Evolutionary conservation across 2,797 vertebrate species (phyloP).

Genomic region (Borostomias antarcticus): DNA sequence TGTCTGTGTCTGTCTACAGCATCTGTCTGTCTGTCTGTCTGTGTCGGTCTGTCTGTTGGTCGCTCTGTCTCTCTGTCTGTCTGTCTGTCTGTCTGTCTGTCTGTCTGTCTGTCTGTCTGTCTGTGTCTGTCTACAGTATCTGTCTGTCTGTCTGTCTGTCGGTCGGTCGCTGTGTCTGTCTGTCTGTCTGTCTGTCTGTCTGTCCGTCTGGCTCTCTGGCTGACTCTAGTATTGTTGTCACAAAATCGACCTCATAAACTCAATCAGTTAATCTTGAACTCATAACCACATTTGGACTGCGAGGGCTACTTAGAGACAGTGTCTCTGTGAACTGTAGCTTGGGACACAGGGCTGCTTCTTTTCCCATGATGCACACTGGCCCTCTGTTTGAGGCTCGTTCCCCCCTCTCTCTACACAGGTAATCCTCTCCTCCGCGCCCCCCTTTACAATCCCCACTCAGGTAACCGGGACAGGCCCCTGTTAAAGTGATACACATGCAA

Average conservation of each 20-base stretch:
- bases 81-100: neutral
- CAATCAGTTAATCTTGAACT: no score
- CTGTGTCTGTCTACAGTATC: neutral
- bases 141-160: no score
- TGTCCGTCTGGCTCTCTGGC: no score
- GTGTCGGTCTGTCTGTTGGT: no score
- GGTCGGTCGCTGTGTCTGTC: no score
- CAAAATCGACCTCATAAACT: no score
- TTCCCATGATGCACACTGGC: neutral
- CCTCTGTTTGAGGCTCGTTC: constrained; percentile 20
- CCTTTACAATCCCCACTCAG: constrained; percentile 48
- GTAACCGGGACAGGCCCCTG: constrained; percentile 27
- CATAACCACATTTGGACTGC: no score
- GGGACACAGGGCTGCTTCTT: neutral
- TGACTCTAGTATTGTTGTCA: no score
- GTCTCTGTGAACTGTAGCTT: no score
- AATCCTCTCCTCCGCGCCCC: constrained; percentile 49
- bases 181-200: no score
- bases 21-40: neutral
- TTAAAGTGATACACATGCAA: constrained; percentile 12
- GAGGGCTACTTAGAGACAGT: no score
- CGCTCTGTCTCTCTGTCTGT: no score
- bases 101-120: neutral
- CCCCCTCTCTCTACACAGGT: constrained; percentile 61
- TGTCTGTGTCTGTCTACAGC: neutral